phyloP scores from a whole-genome alignment of 2,888 invertebrate genomes.

The Epiperipatus broadwayi region DNA sequence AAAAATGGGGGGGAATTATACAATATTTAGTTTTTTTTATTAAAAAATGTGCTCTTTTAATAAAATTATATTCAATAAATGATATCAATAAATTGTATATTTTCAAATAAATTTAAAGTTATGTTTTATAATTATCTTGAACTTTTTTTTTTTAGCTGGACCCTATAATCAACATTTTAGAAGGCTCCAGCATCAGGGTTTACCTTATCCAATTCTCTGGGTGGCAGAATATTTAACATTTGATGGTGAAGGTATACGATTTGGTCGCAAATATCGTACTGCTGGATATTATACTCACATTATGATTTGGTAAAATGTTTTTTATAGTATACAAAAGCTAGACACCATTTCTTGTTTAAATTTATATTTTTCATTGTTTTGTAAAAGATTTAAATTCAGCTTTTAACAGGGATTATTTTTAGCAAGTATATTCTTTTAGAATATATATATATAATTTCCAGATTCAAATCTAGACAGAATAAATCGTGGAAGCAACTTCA shows the following conservation, averaged over 20 bases:
- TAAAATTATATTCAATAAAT: conserved; percentile 8
- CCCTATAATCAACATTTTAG: conserved; percentile 36
- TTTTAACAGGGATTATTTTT: no score
- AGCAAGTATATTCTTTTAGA: no score
- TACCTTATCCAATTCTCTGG: conserved; percentile 40
- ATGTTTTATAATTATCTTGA: no score
- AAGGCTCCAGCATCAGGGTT: conserved; percentile 35
- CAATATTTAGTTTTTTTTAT: no score
- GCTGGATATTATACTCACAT: conserved; percentile 42
- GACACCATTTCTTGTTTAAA: neutral
- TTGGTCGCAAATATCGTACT: conserved; percentile 35
- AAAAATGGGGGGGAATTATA: no score
- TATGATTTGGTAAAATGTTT: conserved; percentile 35
- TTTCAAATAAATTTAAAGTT: conserved; percentile 8
- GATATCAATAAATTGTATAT: conserved; percentile 9
- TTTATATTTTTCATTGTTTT: neutral
- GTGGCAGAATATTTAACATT: conserved; percentile 41
- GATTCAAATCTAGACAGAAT: no score
- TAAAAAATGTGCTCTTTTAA: no score
- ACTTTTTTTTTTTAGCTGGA: conserved; percentile 34
- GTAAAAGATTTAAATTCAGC: no score
- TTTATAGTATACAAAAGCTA: neutral
- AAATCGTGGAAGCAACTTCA: no score
- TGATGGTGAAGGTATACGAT: conserved; percentile 39
- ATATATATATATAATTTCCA: no score